These are phyloP conservation scores for Myiothlypis coronata DNA, from an alignment of 2,797 vertebrate species.

Conservation along the genomic window DNA sequence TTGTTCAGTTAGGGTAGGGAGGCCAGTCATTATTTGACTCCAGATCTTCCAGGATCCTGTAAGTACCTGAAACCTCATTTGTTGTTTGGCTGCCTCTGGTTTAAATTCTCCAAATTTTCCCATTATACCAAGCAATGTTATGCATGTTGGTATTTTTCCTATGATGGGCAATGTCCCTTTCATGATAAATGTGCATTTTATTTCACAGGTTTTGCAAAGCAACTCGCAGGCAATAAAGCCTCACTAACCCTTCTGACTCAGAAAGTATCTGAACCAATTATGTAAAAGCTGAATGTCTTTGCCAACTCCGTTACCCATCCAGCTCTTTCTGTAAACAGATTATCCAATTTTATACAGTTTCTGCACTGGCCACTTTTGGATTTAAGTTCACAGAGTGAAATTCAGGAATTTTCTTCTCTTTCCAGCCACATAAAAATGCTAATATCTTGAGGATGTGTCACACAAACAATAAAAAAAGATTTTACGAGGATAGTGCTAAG, in stretches of 20 bases:
- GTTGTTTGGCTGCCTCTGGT: neutral
- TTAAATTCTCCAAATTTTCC: neutral
- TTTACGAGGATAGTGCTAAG: neutral
- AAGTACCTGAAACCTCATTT: neutral
- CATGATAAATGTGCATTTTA: neutral
- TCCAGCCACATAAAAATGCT: neutral
- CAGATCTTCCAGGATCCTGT: neutral
- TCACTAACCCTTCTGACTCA: neutral
- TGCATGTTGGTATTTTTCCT: neutral
- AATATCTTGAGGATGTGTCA: neutral
- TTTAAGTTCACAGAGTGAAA: conserved; percentile 6
- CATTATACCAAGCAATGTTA: neutral
- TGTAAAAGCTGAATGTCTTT: conserved; percentile 21
- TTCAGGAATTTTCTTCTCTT: neutral
- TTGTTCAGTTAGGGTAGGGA: neutral
- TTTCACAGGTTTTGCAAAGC: conserved; percentile 7
- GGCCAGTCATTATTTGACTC: neutral
- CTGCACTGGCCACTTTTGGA: conserved; percentile 17
- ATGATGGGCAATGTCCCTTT: neutral
- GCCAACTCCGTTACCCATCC: neutral
- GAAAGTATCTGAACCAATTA: conserved; percentile 37
- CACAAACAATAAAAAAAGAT: neutral
- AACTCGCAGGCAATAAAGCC: neutral
- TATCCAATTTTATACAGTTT: conserved; percentile 50
- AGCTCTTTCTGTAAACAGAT: conserved; percentile 47